Evolutionary conservation across 2,113 vertebrate genomes (phyloP), one percentile per base, ranked within the genome.

Genomic region (Peucedramus taeniatus): DNA sequence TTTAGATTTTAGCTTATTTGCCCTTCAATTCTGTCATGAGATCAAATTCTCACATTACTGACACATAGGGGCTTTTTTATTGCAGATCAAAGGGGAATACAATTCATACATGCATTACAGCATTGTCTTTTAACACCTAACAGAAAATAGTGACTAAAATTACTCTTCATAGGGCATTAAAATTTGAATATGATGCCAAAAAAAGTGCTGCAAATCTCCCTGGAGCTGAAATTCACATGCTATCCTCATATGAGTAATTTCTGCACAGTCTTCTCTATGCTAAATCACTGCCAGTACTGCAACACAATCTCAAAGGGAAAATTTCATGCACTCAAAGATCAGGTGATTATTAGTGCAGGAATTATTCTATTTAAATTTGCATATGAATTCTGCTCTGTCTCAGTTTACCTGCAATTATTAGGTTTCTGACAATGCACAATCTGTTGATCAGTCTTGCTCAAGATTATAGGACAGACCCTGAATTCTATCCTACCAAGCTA

Each of bases 1-100:
- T 96, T 95, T 68, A 89, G 57, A n/a, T 83, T 97, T 97, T 69
- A 77, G 53, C 53, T 95, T 89, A 92, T 94, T 76, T 95, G 87
- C 51, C 39, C 77, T 95, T 96, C 82, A 90, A 72, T 96, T 94
- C 75, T 83, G 75, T 37, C 57, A 27, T 53, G 87, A 74, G 89
- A 95, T 89, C 14, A 88, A 94, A 79, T 94, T 97, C 76, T 92
- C 70, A 80, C 63, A 69, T 89, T 77, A 44, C 26, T 71, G 44
- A 70, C 50, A 64, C 33, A 30, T 31, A 27, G 15, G 10, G 4
- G 0, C 0, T 10, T 61, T 69, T 49, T 7, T 40, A 39, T 71
- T 75, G 56, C 24, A 69, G 57, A 77, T 91, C 82, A 85, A 68
- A 66, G 35, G 20, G 26, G 28, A 92, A 68, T 68, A 33, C 26